Conservation (phyloP, 2,797 vertebrate species). For the Notoglanidium macrostoma region DNA sequence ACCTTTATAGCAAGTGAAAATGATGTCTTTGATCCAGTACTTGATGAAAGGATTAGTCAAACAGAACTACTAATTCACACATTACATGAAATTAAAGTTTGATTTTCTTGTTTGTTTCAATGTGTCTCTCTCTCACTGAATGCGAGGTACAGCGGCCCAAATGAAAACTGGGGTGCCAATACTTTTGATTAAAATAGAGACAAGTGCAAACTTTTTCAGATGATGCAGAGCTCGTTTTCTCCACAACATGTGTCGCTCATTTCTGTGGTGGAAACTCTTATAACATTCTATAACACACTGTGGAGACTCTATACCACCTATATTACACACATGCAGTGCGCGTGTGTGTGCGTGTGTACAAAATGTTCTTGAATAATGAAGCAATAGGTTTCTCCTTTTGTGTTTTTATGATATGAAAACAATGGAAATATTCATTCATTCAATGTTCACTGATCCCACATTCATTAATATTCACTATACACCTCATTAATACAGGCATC, state of each 20-base stretch:
- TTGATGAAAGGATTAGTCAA: neutral
- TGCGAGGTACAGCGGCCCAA: neutral
- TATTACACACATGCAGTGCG: neutral
- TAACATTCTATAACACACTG: neutral
- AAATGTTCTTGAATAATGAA: too few relatives aligned
- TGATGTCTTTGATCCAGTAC: neutral
- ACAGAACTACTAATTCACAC: neutral
- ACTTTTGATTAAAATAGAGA: neutral
- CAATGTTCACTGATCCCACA: too few relatives aligned
- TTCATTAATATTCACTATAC: neutral
- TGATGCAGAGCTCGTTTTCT: neutral
- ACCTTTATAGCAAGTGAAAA: neutral
- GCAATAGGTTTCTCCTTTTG: too few relatives aligned
- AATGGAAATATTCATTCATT: too few relatives aligned
- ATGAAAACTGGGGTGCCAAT: neutral
- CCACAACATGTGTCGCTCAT: neutral
- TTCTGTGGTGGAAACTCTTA: neutral
- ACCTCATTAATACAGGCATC: neutral
- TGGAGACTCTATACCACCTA: neutral
- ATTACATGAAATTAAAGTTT: neutral
- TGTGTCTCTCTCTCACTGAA: neutral
- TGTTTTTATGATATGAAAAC: too few relatives aligned
- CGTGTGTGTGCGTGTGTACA: neutral
- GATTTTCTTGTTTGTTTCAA: neutral
- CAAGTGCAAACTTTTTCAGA: neutral